Evolutionary conservation across 2,113 vertebrate species (phyloP), one percentile per base, ranked within the genome.

Genomic region (Corythaixoides concolor): DNA sequence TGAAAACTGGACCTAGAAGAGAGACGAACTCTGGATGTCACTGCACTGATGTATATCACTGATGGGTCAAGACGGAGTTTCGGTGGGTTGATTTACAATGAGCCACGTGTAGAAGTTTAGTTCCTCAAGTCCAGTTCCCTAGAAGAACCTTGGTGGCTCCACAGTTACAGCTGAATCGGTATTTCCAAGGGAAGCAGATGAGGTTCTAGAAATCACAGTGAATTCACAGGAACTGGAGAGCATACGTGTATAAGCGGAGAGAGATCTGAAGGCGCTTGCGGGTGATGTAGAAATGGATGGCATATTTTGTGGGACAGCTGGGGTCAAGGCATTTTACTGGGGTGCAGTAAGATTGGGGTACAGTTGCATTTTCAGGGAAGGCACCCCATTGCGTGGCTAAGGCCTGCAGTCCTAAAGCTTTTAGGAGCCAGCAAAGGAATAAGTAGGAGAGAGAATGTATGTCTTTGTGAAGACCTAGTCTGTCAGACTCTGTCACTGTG

Each of bases 41-140:
- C 56, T 81, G 22, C 24, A 26, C n/a, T 47, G 45, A 15, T 41
- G 24, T 11, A 7, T 28, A 26, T 30, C 39, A 45, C 20, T 17
- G 30, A 9, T 21, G 22, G 47, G 24, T 28, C 17, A 50, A 77
- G 32, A 41, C 27, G 14, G 26, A 45, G 12, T 11, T 85, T 64
- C 39, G 11, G 33, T n/a, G 28, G 10, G 20, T 63, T 56, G 33
- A 56, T 64, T 76, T 83, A 49, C 33, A 33, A n/a, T 30, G 12
- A 0, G 0, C 8, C 27, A 35, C 5, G 3, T 15, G 8, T 5
- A 52, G 15, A 72, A 47, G 4, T 12, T 78, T 8, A 75, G 15
- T 13, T 88, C n/a, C 32, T 68, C 32, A 49, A 28, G 26, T 20
- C 32, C 60, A 55, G 19, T 20, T 75, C 22, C 21, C 50, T 45